A percentile compares a stretch with the other conserved stretches of the same genome.
Conservation (phyloP, 2,888 invertebrate genomes). For the Neuroscelio doddi region DNA sequence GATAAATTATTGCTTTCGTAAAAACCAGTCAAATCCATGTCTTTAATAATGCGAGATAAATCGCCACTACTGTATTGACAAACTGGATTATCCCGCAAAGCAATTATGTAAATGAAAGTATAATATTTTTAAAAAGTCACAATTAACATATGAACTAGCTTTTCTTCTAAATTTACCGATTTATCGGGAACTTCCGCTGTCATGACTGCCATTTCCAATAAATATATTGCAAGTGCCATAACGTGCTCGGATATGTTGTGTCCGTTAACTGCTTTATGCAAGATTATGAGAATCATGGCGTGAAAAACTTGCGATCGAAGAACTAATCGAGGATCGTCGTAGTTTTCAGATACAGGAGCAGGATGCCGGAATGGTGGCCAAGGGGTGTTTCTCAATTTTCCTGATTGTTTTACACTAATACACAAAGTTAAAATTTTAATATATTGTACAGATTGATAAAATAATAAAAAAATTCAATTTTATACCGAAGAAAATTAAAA, state of each 20-base stretch:
- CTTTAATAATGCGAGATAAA: constrained; percentile 69
- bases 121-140: constrained; percentile 46
- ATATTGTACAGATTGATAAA: neutral
- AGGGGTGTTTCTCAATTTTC: constrained; percentile 76
- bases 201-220: constrained; percentile 87
- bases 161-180: constrained; percentile 62
- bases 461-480: neutral
- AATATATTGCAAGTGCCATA: constrained; percentile 87
- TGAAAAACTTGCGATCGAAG: constrained; percentile 79
- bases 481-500: constrained; percentile 4
- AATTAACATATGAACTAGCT: neutral
- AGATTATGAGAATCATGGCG: constrained; percentile 84
- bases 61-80: constrained; percentile 70
- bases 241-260: constrained; percentile 88
- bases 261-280: constrained; percentile 87
- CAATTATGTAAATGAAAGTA: too few species aligned
- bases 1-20: constrained; percentile 83
- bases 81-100: constrained; percentile 73
- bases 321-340: constrained; percentile 80
- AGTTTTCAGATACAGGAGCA: constrained; percentile 76
- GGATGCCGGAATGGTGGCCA: constrained; percentile 91
- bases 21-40: constrained; percentile 78
- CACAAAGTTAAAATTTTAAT: neutral
- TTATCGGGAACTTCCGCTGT: constrained; percentile 70
- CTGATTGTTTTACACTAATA: constrained; percentile 76